Percentiles rank a stretch among this genome's conserved stretches.
Evolutionary conservation across 2,113 vertebrate species (phyloP).

Genomic region (Tetrax tetrax): DNA sequence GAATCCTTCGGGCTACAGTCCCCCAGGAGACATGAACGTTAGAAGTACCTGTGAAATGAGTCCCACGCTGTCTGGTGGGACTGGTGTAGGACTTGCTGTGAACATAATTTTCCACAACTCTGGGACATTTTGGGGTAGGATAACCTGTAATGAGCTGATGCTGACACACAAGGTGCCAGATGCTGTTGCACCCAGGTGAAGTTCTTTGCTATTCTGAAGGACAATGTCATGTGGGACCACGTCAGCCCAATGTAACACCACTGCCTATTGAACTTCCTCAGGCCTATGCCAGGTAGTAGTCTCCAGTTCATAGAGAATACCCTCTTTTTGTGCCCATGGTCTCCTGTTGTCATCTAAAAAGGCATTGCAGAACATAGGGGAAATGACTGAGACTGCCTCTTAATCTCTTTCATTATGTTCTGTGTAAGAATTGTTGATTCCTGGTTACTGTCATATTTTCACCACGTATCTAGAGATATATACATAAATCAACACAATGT

Average conservation of each 20-base stretch:
- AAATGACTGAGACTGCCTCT: background rate
- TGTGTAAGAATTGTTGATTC: background rate
- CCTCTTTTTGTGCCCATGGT: background rate
- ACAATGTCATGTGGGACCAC: background rate
- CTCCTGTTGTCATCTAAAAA: background rate
- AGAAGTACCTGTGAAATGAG: background rate
- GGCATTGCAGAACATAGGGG: background rate
- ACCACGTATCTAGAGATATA: background rate
- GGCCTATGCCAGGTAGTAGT: background rate
- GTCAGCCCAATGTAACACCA: rapidly evolving
- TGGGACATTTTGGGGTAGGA: background rate
- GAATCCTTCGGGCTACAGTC: background rate
- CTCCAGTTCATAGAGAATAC: background rate
- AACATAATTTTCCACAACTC: background rate
- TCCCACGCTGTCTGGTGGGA: background rate
- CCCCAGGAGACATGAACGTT: background rate
- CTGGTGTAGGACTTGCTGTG: background rate
- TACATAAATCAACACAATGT: constrained; percentile 37
- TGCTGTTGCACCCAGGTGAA: background rate
- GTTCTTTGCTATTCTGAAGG: background rate
- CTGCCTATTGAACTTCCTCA: background rate
- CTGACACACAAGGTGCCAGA: background rate
- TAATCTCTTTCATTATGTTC: background rate
- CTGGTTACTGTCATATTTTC: background rate
- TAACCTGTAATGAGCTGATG: background rate